A percentile compares a stretch with the other conserved stretches of the same genome.
These are phyloP conservation scores for Heliconius hermathena DNA, from an alignment of 1,140 invertebrate genomes.

Conservation along the genomic window DNA sequence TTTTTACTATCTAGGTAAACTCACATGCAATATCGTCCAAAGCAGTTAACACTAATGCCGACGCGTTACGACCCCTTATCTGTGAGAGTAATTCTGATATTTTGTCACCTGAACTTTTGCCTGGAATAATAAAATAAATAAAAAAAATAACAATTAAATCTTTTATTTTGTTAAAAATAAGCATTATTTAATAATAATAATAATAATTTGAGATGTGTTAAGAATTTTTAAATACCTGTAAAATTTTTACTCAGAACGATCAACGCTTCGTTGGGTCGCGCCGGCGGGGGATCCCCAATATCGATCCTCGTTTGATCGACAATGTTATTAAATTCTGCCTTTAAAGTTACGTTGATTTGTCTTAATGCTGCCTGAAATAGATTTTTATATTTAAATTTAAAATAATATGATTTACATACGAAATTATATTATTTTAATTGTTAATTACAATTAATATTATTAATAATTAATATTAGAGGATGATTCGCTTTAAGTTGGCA, in stretches of 20 bases:
- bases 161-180: too few relatives aligned
- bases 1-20: constrained; percentile 35
- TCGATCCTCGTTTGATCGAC: constrained; percentile 91
- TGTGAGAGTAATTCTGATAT: constrained; percentile 84
- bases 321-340: constrained; percentile 89
- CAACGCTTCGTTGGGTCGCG: constrained; percentile 83
- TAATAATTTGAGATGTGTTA: too few relatives aligned
- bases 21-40: constrained; percentile 96
- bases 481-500: too few relatives aligned
- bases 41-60: constrained; percentile 89
- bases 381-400: not conserved
- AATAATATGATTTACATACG: not conserved
- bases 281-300: constrained; percentile 74
- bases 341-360: constrained; percentile 84
- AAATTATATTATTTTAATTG: not conserved
- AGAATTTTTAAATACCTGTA: constrained; percentile 83
- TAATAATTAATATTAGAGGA: too few relatives aligned
- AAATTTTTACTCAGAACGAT: constrained; percentile 85
- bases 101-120: constrained; percentile 84
- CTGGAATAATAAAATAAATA: constrained; percentile 38
- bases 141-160: too few relatives aligned
- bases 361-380: constrained; percentile 47
- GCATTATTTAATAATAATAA: too few relatives aligned
- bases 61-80: constrained; percentile 86
- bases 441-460: too few relatives aligned